Base-by-base conservation (phyloP, 2,888 invertebrate species). In the Octonoba sinensis region DNA sequence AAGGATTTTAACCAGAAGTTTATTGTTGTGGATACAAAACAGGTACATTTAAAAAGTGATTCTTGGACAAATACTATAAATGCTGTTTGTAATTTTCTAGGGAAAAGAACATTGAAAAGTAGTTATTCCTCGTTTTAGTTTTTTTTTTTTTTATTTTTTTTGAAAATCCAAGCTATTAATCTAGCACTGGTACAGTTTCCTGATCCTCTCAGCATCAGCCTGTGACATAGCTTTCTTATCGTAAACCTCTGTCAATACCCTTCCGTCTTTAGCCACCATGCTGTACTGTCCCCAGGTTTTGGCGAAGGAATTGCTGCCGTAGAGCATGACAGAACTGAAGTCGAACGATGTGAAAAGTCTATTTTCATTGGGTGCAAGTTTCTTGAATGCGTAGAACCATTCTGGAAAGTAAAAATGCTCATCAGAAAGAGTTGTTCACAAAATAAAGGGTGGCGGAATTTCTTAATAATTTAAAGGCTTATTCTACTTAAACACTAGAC, bases 251-350 rank as follows among this genome's bases (percentile, higher is more conserved):
- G 62, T 18, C 22, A 84, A 20, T 49, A 51, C 22, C 18, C 44
- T 22, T 3, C 76, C 65, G 24, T 67, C 60, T 44, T 65, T 65
- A 20, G 79, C 64, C 20, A 49, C 60, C 84, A 84, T 83, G n/a
- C 82, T 83, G 20, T 69, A 60, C 47, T 18, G 15, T 11, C 69
- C 70, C 18, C 15, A 16, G 18, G n/a, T 64, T 3, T 60, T 64
- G 15, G 56, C 54, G 60, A 78, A 82, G 16, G 76, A 56, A 8
- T 24, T 22, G 36, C 66, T 66, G 15, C 84, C 84, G 71, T 84
- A 84, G 18, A 82, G 59, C 84, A 84, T 84, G 6, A 84, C 51
- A 1, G 84, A 84, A 51, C 74, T 36, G 64, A 62, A 84, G 47
- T 82, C 84, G 69, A 82, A 84, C 1, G 57, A 22, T 24, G 51